phyloP scores from a whole-genome alignment of 2,113 vertebrate species.

The Tragelaphus buxtoni region DNA sequence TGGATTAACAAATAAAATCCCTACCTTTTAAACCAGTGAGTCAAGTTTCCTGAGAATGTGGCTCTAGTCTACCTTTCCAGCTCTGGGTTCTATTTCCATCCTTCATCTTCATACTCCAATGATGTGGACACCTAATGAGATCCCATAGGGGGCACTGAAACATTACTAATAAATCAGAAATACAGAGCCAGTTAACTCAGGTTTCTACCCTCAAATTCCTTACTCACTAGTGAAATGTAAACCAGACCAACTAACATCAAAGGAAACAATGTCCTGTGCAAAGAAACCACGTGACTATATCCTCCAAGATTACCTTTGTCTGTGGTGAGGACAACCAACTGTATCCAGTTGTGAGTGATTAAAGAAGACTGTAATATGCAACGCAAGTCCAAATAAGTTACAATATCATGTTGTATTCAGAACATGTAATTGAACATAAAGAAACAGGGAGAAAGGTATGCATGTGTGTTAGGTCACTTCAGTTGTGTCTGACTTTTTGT shows the following conservation, averaged over 20 bases:
- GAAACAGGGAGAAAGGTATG: not conserved
- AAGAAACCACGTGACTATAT: not conserved
- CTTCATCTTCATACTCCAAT: not conserved
- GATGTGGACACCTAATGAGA: not conserved
- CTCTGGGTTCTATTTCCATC: not conserved
- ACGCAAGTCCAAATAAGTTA: not conserved
- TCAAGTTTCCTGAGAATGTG: not conserved
- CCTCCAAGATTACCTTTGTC: not conserved
- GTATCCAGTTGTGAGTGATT: not conserved
- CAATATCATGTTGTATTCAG: not conserved
- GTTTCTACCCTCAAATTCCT: not conserved
- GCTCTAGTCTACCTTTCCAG: not conserved
- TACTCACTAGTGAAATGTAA: not conserved
- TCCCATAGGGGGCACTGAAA: conserved; percentile 41
- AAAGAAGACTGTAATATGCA: not conserved
- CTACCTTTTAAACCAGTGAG: not conserved
- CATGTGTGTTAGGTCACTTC: not conserved
- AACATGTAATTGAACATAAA: not conserved
- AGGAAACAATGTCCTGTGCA: not conserved
- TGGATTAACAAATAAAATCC: not conserved
- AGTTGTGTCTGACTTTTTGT: not conserved
- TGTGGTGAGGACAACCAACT: not conserved
- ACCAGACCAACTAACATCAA: not conserved
- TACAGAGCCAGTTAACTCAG: not conserved
- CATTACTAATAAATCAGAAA: not conserved